Evolutionary conservation across 1,140 invertebrate species (phyloP).

Genomic region (Sitodiplosis mosellana): DNA sequence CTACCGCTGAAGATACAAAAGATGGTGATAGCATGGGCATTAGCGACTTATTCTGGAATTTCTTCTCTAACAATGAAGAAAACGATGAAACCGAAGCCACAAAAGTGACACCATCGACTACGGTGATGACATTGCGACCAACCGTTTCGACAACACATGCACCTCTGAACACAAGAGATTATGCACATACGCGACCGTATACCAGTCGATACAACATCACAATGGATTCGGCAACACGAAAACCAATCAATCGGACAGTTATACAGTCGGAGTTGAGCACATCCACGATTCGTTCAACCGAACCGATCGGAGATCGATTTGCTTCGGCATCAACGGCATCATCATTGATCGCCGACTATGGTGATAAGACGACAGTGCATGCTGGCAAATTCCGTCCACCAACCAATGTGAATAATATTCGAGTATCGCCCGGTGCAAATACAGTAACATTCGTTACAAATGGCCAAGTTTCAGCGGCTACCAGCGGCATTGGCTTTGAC

Average conservation of each 20-base stretch:
- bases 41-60: constrained; percentile 14
- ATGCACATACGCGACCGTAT: too few species aligned
- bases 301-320: constrained; percentile 5
- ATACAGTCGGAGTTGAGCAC: constrained; percentile 14
- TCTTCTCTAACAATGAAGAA: background rate
- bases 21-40: constrained; percentile 14
- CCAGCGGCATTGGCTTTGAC: constrained; percentile 20
- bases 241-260: constrained; percentile 11
- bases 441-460: constrained; percentile 9
- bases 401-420: background rate
- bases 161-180: background rate
- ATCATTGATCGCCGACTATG: too few species aligned
- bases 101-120: background rate
- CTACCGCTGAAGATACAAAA: constrained; percentile 13
- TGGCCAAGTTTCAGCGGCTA: constrained; percentile 19
- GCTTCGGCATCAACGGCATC: constrained; percentile 9
- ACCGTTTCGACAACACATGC: background rate
- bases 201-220: background rate
- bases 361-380: background rate
- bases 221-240: background rate
- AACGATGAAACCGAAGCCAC: background rate
- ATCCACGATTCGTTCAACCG: background rate
- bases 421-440: constrained; percentile 5
- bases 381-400: background rate
- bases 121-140: background rate